Base-by-base conservation (phyloP, 2,888 invertebrate genomes). In the Torymus tubicola region DNA sequence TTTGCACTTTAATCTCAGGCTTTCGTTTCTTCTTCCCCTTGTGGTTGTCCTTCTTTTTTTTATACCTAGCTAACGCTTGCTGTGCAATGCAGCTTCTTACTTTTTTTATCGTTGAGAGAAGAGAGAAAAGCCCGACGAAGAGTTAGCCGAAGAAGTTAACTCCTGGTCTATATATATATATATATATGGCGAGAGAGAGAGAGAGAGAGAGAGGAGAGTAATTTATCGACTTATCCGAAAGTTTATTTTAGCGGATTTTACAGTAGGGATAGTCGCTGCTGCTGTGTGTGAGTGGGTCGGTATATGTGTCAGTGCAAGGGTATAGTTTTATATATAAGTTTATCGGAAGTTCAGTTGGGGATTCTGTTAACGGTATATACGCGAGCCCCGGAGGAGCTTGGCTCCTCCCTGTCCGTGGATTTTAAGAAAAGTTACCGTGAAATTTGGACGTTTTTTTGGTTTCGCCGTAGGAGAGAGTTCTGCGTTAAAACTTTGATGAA, bases 141-240 rank as follows among this genome's bases (percentile, higher is more conserved):
- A 31, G 31, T 31, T 31, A 31, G 31, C 31, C 31, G 4, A 31
- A 31, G 31, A 31, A 31, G 31, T 31, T 31, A 2, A 5, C 31
- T 31, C 3, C 52, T 11, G 14, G n/a, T 50, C 14, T 60, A 21
- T 63, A 63, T 5, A 60, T 63, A 67, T 31, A 3, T n/a, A n/a
- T n/a, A n/a, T n/a, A n/a, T n/a, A n/a, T n/a, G n/a, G n/a, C n/a
- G 31, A 0, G 31, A 5, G 5, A 21, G 21, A 21, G 21, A 21
- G 21, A 21, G 21, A 21, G 21, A 21, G 21, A 21, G 21, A 21
- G 50, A 11, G 55, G 8, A 63, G 55, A 73, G 72, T 64, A 73
- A 73, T 73, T 73, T 73, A 73, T 73, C 64, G 72, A 73, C 63
- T 73, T 64, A 73, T 55, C 14, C 31, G 64, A 73, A 73, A 73